Evolutionary conservation across 64 coral and sea anemone species (phyloP).

Genomic region (Montipora efflorescens): DNA sequence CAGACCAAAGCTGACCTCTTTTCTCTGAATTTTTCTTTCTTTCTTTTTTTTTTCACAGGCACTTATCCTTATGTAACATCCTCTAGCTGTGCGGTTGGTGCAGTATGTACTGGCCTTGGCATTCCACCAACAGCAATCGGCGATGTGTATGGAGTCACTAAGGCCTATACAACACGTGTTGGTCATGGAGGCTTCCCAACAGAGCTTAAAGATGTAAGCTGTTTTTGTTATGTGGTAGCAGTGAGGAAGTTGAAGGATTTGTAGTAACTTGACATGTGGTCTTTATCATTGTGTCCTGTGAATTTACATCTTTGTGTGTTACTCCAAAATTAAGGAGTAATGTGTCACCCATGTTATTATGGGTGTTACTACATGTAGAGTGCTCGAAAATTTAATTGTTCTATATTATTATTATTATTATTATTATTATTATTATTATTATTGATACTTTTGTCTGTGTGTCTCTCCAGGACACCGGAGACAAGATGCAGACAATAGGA

Average conservation of each 20-base stretch:
- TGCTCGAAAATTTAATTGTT: too few species aligned
- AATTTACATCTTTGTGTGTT: too few species aligned
- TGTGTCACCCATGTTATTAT: too few species aligned
- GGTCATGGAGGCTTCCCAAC: conserved; percentile 93
- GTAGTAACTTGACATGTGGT: too few species aligned
- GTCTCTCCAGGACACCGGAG: conserved; percentile 76
- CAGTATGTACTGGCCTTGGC: conserved; percentile 93
- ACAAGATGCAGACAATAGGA: conserved; percentile 83
- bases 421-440: too few species aligned
- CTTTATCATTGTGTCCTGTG: too few species aligned
- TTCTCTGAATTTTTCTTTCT: neutral
- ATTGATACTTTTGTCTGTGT: neutral
- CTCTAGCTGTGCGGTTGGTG: conserved; percentile 90
- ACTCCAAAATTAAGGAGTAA: too few species aligned
- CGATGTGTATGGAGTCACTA: conserved; percentile 85
- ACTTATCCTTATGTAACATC: conserved; percentile 98
- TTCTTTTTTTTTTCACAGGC: conserved; percentile 51
- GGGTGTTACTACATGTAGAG: too few species aligned
- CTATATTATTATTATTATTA: too few species aligned
- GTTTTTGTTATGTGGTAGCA: neutral
- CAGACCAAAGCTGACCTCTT: neutral
- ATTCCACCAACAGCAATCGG: conserved; percentile 92
- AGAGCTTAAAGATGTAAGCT: conserved; percentile 84
- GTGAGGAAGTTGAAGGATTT: too few species aligned
- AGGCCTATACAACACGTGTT: conserved; percentile 96